phyloP scores from a whole-genome alignment of 2,113 vertebrate species.

The Calonectris borealis region DNA sequence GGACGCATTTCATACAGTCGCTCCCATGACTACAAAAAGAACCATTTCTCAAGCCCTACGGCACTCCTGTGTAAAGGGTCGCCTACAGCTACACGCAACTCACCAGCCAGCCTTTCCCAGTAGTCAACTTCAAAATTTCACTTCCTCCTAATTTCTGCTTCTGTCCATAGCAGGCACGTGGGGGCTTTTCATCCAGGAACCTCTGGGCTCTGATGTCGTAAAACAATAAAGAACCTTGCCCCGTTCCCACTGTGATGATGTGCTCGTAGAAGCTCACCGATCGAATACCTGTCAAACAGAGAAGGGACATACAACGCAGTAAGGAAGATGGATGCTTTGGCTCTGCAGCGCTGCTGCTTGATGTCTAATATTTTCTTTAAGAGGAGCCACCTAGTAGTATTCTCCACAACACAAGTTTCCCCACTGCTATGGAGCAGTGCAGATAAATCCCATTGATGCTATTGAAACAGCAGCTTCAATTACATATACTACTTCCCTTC shows the following conservation, averaged over 20 bases:
- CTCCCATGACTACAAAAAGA: not conserved
- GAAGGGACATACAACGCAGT: not conserved
- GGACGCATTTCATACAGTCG: not conserved
- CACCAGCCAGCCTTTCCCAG: slow-evolving; percentile 98
- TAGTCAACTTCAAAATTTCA: slow-evolving; percentile 90
- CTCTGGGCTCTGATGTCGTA: slow-evolving; percentile 96
- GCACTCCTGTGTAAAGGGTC: not conserved
- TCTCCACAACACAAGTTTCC: not conserved
- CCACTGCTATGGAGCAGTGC: not conserved
- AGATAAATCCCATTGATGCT: not conserved
- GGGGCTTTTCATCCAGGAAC: slow-evolving; percentile 86
- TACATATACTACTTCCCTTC: not conserved
- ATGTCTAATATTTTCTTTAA: not conserved
- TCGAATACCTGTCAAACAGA: slow-evolving; percentile 84
- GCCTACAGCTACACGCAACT: slow-evolving; percentile 16
- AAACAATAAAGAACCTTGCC: slow-evolving; percentile 93
- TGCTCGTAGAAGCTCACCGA: slow-evolving; percentile 99
- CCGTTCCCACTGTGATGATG: slow-evolving; percentile 97
- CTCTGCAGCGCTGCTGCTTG: not conserved
- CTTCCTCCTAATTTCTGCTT: slow-evolving; percentile 80
- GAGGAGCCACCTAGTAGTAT: not conserved
- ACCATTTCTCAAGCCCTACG: accelerated
- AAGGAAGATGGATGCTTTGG: not conserved
- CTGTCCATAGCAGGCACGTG: slow-evolving; percentile 70
- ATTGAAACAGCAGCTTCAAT: not conserved